Base-by-base conservation (phyloP, 2,888 invertebrate species). In the Aspidapion aeneum region DNA sequence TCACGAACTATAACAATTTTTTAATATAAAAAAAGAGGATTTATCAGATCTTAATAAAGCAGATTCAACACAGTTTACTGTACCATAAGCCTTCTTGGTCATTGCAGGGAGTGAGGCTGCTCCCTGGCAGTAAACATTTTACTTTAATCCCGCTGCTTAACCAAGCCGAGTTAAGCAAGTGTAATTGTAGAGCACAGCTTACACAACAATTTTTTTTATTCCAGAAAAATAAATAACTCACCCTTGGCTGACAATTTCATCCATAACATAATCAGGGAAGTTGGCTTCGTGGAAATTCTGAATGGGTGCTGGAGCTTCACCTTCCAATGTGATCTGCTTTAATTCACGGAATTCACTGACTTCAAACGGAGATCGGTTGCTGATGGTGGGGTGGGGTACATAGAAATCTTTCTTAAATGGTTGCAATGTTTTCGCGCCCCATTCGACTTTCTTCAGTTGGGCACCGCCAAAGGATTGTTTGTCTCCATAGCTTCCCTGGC, bases 401-500 rank as follows among this genome's bases (percentile, higher is more conserved):
- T 94, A 94, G 75, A 94, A 94, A 71, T 92, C 90, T 80, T 94
- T 94, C 73, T 93, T 90, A 77, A 94, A 92, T 1, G 90, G 88
- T 71, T 87, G 87, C 21, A 94, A 77, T 64, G 87, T 83, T 66
- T 83, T 87, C 58, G 88, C 74, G 74, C 92, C 91, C 93, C 93
- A 94, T 73, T 88, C 67, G 84, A 48, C 87, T 66, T 63, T 61
- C 17, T 57, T 51, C 12, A 68, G 51, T 9, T 51, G 35, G 12
- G 16, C 57, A 17, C 57, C 57, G 20, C 49, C 61, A 16, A n/a
- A 22, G 2, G 16, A 19, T 9, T 19, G 16, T 57, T 55, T 55
- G 18, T 18, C 2, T 1, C 7, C 18, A 20, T 18, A 55, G 2
- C 55, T 20, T 2, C 55, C 55, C 18, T 9, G 18, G 70, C 74